Evolutionary conservation across 2,888 invertebrate genomes (phyloP).

Genomic region (Nephrotoma appendiculata): DNA sequence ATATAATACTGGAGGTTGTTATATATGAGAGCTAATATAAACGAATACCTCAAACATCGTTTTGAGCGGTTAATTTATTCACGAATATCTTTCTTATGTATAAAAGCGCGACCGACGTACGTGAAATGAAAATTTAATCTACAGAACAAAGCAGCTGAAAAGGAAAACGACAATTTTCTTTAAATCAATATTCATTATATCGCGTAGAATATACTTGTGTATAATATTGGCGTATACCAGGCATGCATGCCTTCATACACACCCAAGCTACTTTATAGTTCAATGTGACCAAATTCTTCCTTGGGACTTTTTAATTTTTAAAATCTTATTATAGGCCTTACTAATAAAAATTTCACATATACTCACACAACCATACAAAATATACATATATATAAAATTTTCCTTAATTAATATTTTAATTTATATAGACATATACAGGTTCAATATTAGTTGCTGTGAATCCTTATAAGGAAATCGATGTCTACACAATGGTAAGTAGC

Average conservation of each 20-base stretch:
- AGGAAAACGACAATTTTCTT: background rate
- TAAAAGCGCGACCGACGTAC: background rate
- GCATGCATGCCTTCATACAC: background rate
- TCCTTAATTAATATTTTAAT: constrained; percentile 34
- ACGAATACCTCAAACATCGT: background rate
- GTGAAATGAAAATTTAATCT: background rate
- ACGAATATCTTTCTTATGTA: background rate
- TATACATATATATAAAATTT: constrained; percentile 17
- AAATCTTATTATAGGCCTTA: background rate
- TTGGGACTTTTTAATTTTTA: background rate
- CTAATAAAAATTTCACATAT: background rate
- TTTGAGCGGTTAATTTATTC: background rate
- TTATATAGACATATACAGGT: constrained; percentile 73
- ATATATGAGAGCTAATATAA: background rate
- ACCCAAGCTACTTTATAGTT: background rate
- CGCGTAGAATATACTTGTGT: background rate
- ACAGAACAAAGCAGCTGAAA: background rate
- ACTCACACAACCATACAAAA: background rate
- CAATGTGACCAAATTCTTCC: background rate
- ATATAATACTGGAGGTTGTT: background rate
- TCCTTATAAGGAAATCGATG: constrained; percentile 83
- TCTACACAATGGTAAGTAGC: constrained; percentile 72
- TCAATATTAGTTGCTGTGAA: constrained; percentile 87
- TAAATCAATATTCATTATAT: background rate
- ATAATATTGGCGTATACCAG: too few relatives aligned